These are phyloP conservation scores for Physella acuta DNA, from an alignment of 1,140 invertebrate species.

Conservation along the genomic window DNA sequence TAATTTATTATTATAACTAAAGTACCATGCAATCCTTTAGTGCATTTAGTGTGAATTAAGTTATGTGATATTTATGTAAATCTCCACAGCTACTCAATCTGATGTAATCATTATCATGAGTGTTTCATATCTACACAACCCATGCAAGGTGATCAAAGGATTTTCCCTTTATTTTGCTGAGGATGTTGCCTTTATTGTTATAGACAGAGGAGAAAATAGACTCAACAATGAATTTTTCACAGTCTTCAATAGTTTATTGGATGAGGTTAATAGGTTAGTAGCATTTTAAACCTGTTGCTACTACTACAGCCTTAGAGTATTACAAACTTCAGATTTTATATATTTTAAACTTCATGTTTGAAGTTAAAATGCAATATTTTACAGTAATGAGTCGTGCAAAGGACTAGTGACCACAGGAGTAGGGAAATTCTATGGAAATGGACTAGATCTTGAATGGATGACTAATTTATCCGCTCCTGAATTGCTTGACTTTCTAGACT, in stretches of 20 bases:
- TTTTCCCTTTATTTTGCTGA: conserved; percentile 8
- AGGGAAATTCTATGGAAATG: conserved; percentile 44
- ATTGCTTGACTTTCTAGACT: not conserved
- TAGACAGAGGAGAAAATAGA: conserved; percentile 16
- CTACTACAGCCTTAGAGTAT: too few relatives aligned
- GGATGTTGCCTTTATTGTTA: conserved; percentile 14
- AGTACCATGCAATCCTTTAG: too few relatives aligned
- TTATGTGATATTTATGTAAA: too few relatives aligned
- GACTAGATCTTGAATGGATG: conserved; percentile 37
- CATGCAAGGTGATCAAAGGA: not conserved
- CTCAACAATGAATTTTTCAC: conserved; percentile 2
- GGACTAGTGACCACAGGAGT: conserved; percentile 39
- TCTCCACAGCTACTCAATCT: too few relatives aligned
- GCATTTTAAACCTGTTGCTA: too few relatives aligned
- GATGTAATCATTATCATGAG: conserved; percentile 2
- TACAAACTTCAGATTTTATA: too few relatives aligned
- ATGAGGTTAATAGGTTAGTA: conserved; percentile 10
- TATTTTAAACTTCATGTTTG: too few relatives aligned
- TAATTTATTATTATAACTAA: too few relatives aligned
- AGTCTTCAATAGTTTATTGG: conserved; percentile 2
- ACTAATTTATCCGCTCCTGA: not conserved
- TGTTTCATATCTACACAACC: not conserved
- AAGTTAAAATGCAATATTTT: too few relatives aligned
- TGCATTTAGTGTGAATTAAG: too few relatives aligned
- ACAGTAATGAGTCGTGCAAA: conserved; percentile 33